Evolutionary conservation across 2,797 vertebrate genomes (phyloP).

Genomic region (Takifugu ocellatus): DNA sequence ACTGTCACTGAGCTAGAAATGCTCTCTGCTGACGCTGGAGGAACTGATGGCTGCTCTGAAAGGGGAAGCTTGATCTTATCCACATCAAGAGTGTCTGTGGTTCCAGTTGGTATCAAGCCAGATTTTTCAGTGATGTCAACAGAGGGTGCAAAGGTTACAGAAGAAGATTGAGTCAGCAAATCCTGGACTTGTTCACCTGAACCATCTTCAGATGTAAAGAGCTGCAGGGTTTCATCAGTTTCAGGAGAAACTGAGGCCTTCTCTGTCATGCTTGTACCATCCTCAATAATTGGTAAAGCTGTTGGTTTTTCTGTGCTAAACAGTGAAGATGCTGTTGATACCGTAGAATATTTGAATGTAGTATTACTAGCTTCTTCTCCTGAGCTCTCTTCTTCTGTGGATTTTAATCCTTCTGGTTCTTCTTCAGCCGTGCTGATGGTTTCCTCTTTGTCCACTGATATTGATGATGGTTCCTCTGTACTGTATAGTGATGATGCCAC

Average conservation of each 20-base stretch:
- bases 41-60: neutral
- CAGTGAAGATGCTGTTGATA: neutral
- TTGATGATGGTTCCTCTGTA: neutral
- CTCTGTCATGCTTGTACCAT: slow-evolving; percentile 3
- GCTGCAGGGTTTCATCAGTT: too few relatives aligned
- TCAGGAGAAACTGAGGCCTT: neutral
- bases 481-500: slow-evolving; percentile 7
- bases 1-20: neutral
- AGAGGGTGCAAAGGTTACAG: neutral
- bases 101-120: neutral
- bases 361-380: too few relatives aligned
- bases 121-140: neutral
- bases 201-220: slow-evolving; percentile 4
- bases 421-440: neutral
- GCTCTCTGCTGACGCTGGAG: neutral
- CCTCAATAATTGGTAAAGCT: neutral
- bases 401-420: neutral
- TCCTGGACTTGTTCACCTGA: slow-evolving; percentile 23
- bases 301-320: neutral
- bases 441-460: neutral
- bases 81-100: neutral
- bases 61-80: neutral
- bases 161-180: neutral
- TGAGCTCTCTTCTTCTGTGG: too few relatives aligned
- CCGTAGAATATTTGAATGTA: too few relatives aligned